Base-by-base conservation (phyloP, 2,797 vertebrate genomes). In the Cossypha niveicapilla region DNA sequence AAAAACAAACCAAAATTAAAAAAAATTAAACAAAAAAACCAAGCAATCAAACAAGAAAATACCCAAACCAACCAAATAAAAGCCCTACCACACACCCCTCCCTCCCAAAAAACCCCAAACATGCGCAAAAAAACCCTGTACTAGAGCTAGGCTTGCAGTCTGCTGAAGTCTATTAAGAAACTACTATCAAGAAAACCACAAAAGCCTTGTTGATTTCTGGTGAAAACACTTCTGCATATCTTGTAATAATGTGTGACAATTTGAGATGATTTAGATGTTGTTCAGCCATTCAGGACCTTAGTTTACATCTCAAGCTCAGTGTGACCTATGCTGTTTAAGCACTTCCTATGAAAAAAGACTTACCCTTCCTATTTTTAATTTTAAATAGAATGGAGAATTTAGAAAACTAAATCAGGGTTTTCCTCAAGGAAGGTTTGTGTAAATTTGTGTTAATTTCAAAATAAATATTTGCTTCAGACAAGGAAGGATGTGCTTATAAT, bases 81-180 rank as follows among this genome's bases (percentile, higher is more conserved):
- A 50, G 6, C 18, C 18, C 45, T 34, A 30, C 13, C 28, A 32
- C 44, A 6, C 6, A 3, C 8, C 9, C 7, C 9, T 6, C 23
- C 18, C 2, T 15, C 5, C 6, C 0, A 6, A n/a, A 56, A 68
- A 41, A 10, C 0, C 4, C n/a, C 22, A 35, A 56, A 39, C 21
- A 10, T 5, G 7, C 28, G 16, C 3, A 1, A 23, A 25, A 51
- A 48, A 41, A 19, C 1, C 5, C 4, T 42, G 17, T 37, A 22
- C 13, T 54, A 19, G 7, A 34, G 13, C 17, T 57, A 17, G 23
- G 22, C 37, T 62, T 91, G 11, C 10, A 57, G 4, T 73, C 18
- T 62, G 1, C 51, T 83, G 35, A 50, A n/a, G 35, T 23, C 10
- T 71, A 1, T 44, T 62, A 30, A 42, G 48, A 85, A 88, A 30